Evolutionary conservation across 1,140 invertebrate species (phyloP).

Genomic region (Palaemon carinicauda): DNA sequence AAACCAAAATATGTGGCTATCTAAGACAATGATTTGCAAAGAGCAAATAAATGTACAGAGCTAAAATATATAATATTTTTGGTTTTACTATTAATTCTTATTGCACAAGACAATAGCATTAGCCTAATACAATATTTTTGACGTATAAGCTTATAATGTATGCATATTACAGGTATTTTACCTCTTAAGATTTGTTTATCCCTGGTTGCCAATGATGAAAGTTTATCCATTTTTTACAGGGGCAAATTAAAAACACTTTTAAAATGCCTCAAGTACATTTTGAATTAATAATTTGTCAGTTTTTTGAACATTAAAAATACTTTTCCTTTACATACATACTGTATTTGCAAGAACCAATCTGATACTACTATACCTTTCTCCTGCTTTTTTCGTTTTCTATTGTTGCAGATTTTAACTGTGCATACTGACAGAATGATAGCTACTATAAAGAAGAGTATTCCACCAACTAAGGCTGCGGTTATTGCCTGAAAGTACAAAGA

Average conservation of each 20-base stretch:
- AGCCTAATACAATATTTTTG: no score
- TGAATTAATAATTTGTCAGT: background rate
- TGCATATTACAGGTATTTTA: no score
- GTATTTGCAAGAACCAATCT: background rate
- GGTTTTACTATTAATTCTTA: no score
- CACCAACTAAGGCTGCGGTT: constrained; percentile 91
- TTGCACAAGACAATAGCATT: no score
- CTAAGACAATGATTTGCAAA: no score
- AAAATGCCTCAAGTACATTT: background rate
- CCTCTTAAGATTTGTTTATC: no score
- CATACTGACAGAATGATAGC: constrained; percentile 95
- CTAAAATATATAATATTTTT: no score
- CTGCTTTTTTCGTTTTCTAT: constrained; percentile 93
- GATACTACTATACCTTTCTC: constrained; percentile 82
- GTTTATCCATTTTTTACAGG: no score
- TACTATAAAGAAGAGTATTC: constrained; percentile 94
- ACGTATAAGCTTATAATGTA: no score
- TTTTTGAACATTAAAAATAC: background rate
- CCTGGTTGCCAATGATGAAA: no score
- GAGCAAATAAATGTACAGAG: no score
- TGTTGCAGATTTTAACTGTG: constrained; percentile 96
- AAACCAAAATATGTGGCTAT: no score
- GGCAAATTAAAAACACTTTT: background rate
- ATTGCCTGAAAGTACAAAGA: constrained; percentile 74
- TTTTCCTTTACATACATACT: background rate